Evolutionary conservation across 1,140 invertebrate species (phyloP).

Genomic region (Drosophila chauvacae): DNA sequence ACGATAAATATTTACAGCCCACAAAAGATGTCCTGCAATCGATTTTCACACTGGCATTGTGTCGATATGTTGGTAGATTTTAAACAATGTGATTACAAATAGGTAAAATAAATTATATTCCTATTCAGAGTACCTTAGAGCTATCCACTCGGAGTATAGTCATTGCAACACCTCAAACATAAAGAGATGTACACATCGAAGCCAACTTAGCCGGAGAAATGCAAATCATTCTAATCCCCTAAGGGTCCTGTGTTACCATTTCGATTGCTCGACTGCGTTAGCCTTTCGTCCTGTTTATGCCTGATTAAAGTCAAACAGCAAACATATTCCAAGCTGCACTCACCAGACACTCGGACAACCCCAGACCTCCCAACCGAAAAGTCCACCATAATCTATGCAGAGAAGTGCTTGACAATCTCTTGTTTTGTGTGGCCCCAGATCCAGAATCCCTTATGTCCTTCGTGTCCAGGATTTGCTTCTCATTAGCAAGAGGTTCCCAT

Average conservation of each 20-base stretch:
- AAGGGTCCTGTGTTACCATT: conserved; percentile 34
- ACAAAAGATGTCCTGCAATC: not conserved
- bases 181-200: conserved; percentile 10
- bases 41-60: not conserved
- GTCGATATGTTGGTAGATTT: not conserved
- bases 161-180: conserved; percentile 2
- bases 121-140: not conserved
- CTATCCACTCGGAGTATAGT: not conserved
- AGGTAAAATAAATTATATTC: not conserved
- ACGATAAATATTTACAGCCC: not conserved
- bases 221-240: conserved; percentile 36
- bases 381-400: conserved; percentile 37
- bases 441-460: conserved; percentile 28
- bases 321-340: conserved; percentile 35
- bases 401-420: conserved; percentile 40
- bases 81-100: not conserved
- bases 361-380: conserved; percentile 19
- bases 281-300: conserved; percentile 25
- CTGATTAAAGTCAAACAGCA: conserved; percentile 47
- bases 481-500: conserved; percentile 39
- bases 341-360: conserved; percentile 16
- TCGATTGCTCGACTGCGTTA: conserved; percentile 19
- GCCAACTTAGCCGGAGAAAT: conserved; percentile 16
- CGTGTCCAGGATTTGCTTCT: conserved; percentile 31
- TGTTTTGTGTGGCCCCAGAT: conserved; percentile 33